A percentile compares a stretch with the other conserved stretches of the same genome.
Conservation (phyloP, 92 coral and sea anemone species). For the Epizoanthus stellaris region DNA sequence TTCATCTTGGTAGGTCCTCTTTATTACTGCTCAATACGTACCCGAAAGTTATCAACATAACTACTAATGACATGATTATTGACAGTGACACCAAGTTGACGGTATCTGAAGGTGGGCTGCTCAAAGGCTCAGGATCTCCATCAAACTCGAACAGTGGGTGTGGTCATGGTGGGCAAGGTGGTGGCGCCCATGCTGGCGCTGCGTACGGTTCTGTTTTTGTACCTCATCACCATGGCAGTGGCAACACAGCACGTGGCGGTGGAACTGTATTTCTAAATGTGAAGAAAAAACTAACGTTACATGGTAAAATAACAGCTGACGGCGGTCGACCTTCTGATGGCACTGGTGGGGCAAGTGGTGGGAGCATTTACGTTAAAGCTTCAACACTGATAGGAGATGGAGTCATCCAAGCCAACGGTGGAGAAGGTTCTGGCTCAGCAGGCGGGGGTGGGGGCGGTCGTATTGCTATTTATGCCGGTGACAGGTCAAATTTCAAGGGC, state of each 20-base stretch:
- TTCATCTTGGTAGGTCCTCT: slow-evolving; percentile 47
- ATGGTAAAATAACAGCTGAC: slow-evolving; percentile 60
- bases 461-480: slow-evolving; percentile 57
- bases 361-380: slow-evolving; percentile 59
- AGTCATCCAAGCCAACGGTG: slow-evolving; percentile 60
- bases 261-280: slow-evolving; percentile 56
- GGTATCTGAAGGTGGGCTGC: slow-evolving; percentile 64
- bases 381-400: slow-evolving; percentile 60
- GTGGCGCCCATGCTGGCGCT: slow-evolving; percentile 51
- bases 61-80: slow-evolving; percentile 46
- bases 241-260: slow-evolving; percentile 67
- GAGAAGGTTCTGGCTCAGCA: slow-evolving; percentile 38
- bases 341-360: slow-evolving; percentile 74
- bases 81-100: slow-evolving; percentile 54
- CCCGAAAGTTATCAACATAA: slow-evolving; percentile 57
- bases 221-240: slow-evolving; percentile 66
- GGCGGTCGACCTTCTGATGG: slow-evolving; percentile 46
- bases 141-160: slow-evolving; percentile 56
- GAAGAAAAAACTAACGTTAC: slow-evolving; percentile 43
- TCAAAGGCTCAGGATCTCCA: slow-evolving; percentile 57
- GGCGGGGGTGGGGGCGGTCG: slow-evolving; percentile 76
- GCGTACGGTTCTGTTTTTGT: slow-evolving; percentile 70
- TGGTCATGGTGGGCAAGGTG: slow-evolving; percentile 74
- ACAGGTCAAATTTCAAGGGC: slow-evolving; percentile 55
- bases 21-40: slow-evolving; percentile 18